Evolutionary conservation across 1,140 invertebrate genomes (phyloP), one percentile per base, ranked within the genome.

Genomic region (Ctenoplectra terminalis): DNA sequence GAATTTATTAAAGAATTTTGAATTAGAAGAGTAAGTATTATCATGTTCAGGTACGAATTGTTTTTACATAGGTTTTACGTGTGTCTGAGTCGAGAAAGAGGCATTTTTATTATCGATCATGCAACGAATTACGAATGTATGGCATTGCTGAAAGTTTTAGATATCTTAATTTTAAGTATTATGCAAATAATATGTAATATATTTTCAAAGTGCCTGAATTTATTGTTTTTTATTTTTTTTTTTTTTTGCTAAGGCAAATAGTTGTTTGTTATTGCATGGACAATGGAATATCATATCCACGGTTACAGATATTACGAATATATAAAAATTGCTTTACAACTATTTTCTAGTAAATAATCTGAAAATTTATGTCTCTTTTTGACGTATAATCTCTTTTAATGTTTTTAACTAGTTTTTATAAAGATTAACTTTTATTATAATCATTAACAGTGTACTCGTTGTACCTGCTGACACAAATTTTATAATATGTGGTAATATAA

Each of bases 1-100:
- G 43, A 77, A 54, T 73, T 34, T 82, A 46, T 56, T 50, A 66
- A 54, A 34, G 29, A 66, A 70, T 78, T 87, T 82, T 78, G 85
- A 66, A 80, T 80, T 85, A 66, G 56, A 34, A 40, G 37, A 69
- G 43, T 75, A 85, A 86, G 84, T 87, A 85, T 84, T 81, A 81
- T 85, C 72, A 85, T 20, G 52, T 60, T 82, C 73, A 82, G 70
- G 34, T 73, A 76, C 54, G 61, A 50, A 75, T 29, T 75, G 54
- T 70, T 83, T 81, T 82, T 70, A 69, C 54, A n/a, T 73, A 60
- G 85, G 23, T 75, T 83, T 85, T 71, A 83, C 13, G 9, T 67
- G 61, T 15, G 11, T 29, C 31, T 64, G 43, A 79, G 26, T 56
- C 43, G 48, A 26, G 63, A 69, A 50, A 58, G 29, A 78, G 71